These are phyloP conservation scores for Poeciliopsis paucimaculata DNA, from an alignment of 2,797 vertebrate genomes.

Conservation along the genomic window DNA sequence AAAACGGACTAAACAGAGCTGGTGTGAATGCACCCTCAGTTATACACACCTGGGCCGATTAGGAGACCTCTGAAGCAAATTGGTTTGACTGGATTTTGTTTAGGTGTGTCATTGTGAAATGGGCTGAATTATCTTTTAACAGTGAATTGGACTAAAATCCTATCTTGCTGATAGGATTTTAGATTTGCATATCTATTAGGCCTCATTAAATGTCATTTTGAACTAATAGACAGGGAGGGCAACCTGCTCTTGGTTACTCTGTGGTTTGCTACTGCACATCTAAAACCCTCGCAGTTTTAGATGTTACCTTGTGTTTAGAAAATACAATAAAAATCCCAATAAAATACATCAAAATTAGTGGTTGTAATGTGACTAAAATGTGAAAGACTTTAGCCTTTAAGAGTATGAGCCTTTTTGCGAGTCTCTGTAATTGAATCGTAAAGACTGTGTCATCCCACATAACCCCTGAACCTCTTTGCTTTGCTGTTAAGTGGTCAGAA, in stretches of 20 bases:
- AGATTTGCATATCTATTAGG: conserved; percentile 25
- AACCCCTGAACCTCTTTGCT: conserved; percentile 68
- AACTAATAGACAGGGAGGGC: conserved; percentile 86
- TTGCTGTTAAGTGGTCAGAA: conserved; percentile 71
- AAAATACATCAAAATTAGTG: not conserved
- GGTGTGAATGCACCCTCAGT: not conserved
- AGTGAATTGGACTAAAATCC: not conserved
- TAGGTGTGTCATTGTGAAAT: not conserved
- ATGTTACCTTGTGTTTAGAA: not conserved
- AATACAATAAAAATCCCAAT: not conserved
- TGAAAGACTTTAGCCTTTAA: not conserved
- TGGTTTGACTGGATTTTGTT: not conserved
- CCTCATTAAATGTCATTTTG: conserved; percentile 89
- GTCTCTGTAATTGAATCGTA: conserved; percentile 56
- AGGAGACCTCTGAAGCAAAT: not conserved
- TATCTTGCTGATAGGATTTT: too few species aligned
- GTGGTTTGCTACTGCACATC: conserved; percentile 77
- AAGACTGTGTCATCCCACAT: conserved; percentile 63
- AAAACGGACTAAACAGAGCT: too few species aligned
- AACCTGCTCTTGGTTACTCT: conserved; percentile 76
- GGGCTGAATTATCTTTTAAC: not conserved
- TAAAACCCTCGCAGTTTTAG: not conserved
- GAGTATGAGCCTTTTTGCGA: not conserved
- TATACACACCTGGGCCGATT: not conserved
- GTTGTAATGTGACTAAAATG: conserved; percentile 1